Conservation (phyloP, 92 coral and sea anemone genomes). For the Porites divaricata region DNA sequence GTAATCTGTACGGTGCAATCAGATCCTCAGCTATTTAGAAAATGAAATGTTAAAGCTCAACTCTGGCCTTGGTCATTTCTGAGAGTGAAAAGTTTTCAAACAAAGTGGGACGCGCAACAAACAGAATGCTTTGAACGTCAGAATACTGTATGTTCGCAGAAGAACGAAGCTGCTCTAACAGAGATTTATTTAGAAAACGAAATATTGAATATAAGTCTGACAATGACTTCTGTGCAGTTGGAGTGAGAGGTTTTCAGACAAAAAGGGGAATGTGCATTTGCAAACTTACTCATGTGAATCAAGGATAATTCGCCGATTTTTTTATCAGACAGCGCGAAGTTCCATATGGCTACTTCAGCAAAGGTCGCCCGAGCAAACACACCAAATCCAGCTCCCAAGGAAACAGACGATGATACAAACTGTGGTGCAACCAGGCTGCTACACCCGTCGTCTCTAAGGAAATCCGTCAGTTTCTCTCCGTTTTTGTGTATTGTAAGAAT, state of each 20-base stretch:
- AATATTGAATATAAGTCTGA: too few relatives aligned
- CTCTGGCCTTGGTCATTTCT: too few relatives aligned
- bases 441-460: constrained; percentile 16
- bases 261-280: not conserved
- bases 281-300: not conserved
- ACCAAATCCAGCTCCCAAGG: constrained; percentile 10
- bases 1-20: too few relatives aligned
- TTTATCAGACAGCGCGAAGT: constrained; percentile 8
- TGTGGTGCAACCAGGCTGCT: not conserved
- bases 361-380: constrained; percentile 11
- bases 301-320: not conserved
- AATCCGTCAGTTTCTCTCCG: constrained; percentile 4
- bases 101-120: too few relatives aligned
- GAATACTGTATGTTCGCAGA: too few relatives aligned
- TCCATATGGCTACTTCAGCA: constrained; percentile 17
- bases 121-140: too few relatives aligned
- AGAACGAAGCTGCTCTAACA: too few relatives aligned
- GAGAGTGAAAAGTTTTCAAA: too few relatives aligned
- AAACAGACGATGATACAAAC: not conserved
- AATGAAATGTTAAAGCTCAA: too few relatives aligned
- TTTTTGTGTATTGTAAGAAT: constrained; percentile 21
- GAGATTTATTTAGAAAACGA: too few relatives aligned
- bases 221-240: not conserved
- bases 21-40: too few relatives aligned
- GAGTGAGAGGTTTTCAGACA: not conserved